Evolutionary conservation across 2,797 vertebrate genomes (phyloP).

Genomic region (Stomatorhinus walkeri): DNA sequence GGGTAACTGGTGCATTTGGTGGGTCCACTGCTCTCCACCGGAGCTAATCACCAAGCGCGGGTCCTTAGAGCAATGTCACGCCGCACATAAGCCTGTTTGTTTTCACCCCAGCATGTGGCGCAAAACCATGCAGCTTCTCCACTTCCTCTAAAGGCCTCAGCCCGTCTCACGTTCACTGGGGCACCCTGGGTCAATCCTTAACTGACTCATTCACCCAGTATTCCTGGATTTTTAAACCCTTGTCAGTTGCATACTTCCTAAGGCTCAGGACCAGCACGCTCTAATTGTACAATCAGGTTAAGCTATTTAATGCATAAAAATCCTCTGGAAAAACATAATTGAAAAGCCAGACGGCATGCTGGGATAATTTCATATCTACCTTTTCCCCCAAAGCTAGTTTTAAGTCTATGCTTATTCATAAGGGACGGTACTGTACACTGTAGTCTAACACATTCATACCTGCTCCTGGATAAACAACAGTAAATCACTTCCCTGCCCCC

Average conservation of each 20-base stretch:
- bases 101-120: neutral
- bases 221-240: neutral
- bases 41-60: neutral
- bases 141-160: neutral
- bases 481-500: constrained; percentile 16
- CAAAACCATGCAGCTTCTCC: neutral
- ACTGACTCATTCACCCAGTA: neutral
- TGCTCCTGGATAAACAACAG: constrained; percentile 17
- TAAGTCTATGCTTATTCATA: constrained; percentile 8
- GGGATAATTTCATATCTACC: constrained; percentile 21
- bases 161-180: neutral
- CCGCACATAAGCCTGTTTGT: neutral
- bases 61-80: neutral
- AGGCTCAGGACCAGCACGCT: neutral
- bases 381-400: constrained; percentile 13
- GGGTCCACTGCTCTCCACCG: neutral
- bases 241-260: neutral
- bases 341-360: constrained; percentile 13
- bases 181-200: neutral
- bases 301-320: constrained; percentile 17
- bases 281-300: constrained; percentile 14
- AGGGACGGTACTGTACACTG: constrained; percentile 14
- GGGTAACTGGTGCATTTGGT: neutral
- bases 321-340: constrained; percentile 15
- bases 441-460: constrained; percentile 17